phyloP scores from a whole-genome alignment of 2,888 invertebrate species.

The Stenodera caucasica region DNA sequence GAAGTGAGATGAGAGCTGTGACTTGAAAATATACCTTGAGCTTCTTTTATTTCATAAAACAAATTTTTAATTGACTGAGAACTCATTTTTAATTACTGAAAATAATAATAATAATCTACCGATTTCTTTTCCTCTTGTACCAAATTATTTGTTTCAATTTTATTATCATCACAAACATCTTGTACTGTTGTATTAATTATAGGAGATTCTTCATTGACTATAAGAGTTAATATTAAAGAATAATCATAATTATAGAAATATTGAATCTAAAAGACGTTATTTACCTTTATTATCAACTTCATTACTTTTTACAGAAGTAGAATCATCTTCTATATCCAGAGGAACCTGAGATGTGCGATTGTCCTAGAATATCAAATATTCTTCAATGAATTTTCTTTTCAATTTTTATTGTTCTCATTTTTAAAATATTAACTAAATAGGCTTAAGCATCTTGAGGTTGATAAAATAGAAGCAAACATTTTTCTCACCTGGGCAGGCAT shows the following conservation, averaged over 20 bases:
- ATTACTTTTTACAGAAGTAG: slow-evolving; percentile 79
- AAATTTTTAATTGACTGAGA: background rate
- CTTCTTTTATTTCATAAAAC: too few species aligned
- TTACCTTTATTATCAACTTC: slow-evolving; percentile 80
- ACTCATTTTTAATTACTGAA: background rate
- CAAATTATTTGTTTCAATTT: background rate
- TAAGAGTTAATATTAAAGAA: too few species aligned
- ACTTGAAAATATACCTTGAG: too few species aligned
- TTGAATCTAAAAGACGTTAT: slow-evolving; percentile 30
- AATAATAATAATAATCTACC: slow-evolving; percentile 25
- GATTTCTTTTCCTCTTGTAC: slow-evolving; percentile 37
- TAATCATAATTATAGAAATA: too few species aligned
- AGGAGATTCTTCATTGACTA: slow-evolving; percentile 55
- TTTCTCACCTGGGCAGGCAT: slow-evolving; percentile 57
- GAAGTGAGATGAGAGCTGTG: too few species aligned
- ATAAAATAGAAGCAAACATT: slow-evolving; percentile 18
- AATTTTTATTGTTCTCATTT: too few species aligned
- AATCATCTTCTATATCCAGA: slow-evolving; percentile 91
- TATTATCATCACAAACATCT: slow-evolving; percentile 11
- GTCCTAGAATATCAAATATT: slow-evolving; percentile 64
- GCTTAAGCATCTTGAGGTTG: too few species aligned
- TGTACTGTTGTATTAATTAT: slow-evolving; percentile 36
- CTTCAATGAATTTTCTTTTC: background rate
- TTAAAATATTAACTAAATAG: too few species aligned
- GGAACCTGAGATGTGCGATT: slow-evolving; percentile 87